These are phyloP conservation scores for Luscinia luscinia DNA, from an alignment of 2,797 vertebrate species.

Conservation along the genomic window DNA sequence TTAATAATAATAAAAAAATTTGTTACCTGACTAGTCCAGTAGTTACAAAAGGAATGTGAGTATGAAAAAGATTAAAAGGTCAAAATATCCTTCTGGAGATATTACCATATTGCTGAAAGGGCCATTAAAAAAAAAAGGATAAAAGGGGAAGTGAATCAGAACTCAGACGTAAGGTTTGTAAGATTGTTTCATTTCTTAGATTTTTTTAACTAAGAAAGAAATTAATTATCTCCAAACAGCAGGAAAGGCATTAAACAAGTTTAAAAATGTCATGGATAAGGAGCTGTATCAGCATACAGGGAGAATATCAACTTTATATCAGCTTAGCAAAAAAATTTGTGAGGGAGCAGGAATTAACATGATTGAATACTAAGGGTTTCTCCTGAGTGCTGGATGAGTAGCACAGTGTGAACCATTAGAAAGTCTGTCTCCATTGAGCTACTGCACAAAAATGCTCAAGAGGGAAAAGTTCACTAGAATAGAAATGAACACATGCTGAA, in stretches of 20 bases:
- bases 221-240: constrained; percentile 29
- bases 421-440: background rate
- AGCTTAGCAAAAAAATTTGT: background rate
- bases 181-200: constrained; percentile 17
- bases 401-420: background rate
- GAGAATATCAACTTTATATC: constrained; percentile 6
- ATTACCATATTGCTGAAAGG: constrained; percentile 17
- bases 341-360: background rate
- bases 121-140: background rate
- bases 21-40: background rate
- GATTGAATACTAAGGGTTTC: background rate
- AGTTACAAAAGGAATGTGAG: background rate
- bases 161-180: constrained; percentile 16
- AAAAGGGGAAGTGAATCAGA: background rate
- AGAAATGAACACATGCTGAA: background rate
- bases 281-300: background rate
- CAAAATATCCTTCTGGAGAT: background rate
- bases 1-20: background rate
- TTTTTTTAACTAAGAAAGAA: constrained; percentile 29
- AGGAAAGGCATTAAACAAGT: background rate
- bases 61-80: background rate
- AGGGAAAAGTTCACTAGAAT: background rate
- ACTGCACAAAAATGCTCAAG: background rate
- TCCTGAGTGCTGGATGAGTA: background rate
- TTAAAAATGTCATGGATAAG: constrained; percentile 33